Conservation (phyloP, 2,797 vertebrate species). For the Threskiornis aethiopicus region DNA sequence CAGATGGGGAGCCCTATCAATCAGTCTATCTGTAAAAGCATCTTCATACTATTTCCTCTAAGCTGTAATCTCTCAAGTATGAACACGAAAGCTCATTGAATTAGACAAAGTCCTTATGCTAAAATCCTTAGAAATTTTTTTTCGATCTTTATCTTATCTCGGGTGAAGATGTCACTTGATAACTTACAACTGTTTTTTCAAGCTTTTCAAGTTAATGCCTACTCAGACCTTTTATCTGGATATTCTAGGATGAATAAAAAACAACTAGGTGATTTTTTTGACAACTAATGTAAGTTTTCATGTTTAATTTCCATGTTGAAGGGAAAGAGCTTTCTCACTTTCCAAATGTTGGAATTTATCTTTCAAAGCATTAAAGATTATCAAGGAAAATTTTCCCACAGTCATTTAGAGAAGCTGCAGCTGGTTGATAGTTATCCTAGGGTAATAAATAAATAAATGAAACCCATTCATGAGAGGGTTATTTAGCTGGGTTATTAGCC, state of each 20-base stretch:
- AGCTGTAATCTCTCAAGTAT: background rate
- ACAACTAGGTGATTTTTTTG: background rate
- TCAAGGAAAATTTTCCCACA: constrained; percentile 20
- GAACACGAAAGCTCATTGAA: background rate
- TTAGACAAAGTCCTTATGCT: background rate
- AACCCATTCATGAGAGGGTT: constrained; percentile 82
- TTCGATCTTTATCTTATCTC: background rate
- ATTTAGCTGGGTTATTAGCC: constrained; percentile 82
- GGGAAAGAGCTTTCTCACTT: background rate
- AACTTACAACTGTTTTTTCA: background rate
- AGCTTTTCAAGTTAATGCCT: background rate
- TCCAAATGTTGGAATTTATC: background rate
- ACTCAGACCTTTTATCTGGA: background rate
- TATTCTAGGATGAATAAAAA: background rate
- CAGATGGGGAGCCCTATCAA: background rate
- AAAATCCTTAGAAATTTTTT: background rate
- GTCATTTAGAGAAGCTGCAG: constrained; percentile 47
- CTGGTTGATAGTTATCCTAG: constrained; percentile 65
- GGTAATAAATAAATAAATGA: constrained; percentile 45
- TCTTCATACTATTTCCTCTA: background rate
- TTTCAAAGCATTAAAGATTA: constrained; percentile 20
- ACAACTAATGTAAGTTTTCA: background rate
- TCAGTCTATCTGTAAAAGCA: background rate
- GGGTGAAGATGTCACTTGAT: background rate
- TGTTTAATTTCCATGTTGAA: background rate